Evolutionary conservation across 2,113 vertebrate species (phyloP).

Genomic region (Raja brachyura): DNA sequence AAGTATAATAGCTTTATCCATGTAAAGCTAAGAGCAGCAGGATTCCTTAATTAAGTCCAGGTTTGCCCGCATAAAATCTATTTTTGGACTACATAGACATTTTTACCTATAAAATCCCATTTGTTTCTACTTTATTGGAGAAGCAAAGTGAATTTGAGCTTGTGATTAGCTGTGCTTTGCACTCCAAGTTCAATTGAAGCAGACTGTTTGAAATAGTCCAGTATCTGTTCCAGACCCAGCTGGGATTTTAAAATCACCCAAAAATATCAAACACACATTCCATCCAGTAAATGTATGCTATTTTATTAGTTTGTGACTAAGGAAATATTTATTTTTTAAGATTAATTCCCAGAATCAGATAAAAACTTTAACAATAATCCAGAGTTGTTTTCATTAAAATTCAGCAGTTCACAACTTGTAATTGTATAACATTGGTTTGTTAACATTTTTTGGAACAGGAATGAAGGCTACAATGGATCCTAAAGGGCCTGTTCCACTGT

Average conservation of each 20-base stretch:
- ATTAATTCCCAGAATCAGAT: background rate
- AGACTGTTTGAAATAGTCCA: background rate
- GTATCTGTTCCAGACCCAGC: background rate
- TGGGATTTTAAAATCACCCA: background rate
- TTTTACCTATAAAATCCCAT: background rate
- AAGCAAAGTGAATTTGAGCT: background rate
- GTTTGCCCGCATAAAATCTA: background rate
- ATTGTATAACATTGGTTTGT: background rate
- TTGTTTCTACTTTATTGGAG: background rate
- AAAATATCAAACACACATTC: background rate
- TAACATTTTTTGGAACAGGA: background rate
- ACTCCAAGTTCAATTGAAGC: constrained; percentile 12
- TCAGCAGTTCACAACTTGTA: background rate
- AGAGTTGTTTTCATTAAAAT: background rate
- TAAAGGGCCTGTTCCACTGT: no score
- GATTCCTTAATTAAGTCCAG: background rate
- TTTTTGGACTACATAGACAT: background rate
- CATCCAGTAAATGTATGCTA: background rate
- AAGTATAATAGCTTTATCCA: background rate
- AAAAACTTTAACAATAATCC: background rate
- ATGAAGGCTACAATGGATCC: background rate
- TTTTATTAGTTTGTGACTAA: background rate
- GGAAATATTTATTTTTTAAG: background rate
- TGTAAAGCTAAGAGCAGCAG: background rate
- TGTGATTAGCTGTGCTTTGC: background rate